Evolutionary conservation across 2,113 vertebrate species (phyloP).

Genomic region (Rhineura floridana): DNA sequence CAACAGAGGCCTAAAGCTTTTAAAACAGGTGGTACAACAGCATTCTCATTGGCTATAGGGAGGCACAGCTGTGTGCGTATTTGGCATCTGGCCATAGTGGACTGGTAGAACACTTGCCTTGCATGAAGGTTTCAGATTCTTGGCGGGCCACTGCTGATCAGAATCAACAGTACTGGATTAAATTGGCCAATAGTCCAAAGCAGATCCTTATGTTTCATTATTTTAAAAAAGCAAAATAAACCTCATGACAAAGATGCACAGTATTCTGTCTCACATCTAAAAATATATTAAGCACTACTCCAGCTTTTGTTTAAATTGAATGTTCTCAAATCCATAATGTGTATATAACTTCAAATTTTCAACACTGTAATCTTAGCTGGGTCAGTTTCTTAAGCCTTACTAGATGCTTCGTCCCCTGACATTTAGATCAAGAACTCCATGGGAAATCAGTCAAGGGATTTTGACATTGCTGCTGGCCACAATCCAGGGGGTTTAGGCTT

Average conservation of each 20-base stretch:
- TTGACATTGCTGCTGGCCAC: constrained; percentile 72
- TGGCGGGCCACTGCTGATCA: neutral
- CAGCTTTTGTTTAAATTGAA: constrained; percentile 47
- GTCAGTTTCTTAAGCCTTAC: constrained; percentile 64
- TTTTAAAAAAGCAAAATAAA: neutral
- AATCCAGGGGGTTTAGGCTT: constrained; percentile 77
- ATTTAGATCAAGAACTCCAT: constrained; percentile 81
- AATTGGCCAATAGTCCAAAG: constrained; percentile 23
- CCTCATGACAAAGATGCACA: neutral
- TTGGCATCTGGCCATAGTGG: neutral
- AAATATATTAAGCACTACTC: constrained; percentile 49
- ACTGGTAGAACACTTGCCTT: neutral
- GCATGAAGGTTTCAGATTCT: neutral
- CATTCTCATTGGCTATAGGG: neutral
- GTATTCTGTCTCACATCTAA: constrained; percentile 42
- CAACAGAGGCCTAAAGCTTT: no score
- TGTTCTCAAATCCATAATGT: constrained; percentile 61
- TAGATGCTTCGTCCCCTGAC: constrained; percentile 71
- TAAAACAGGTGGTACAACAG: neutral
- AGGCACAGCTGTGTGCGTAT: neutral
- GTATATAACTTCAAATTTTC: constrained; percentile 43
- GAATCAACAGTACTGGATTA: neutral
- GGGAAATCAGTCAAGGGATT: constrained; percentile 81
- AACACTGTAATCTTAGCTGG: constrained; percentile 44
- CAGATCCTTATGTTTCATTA: neutral